Conservation (phyloP, 30 jellyfish, hydroid and myxozoan species). For the Aurelia aurita region DNA sequence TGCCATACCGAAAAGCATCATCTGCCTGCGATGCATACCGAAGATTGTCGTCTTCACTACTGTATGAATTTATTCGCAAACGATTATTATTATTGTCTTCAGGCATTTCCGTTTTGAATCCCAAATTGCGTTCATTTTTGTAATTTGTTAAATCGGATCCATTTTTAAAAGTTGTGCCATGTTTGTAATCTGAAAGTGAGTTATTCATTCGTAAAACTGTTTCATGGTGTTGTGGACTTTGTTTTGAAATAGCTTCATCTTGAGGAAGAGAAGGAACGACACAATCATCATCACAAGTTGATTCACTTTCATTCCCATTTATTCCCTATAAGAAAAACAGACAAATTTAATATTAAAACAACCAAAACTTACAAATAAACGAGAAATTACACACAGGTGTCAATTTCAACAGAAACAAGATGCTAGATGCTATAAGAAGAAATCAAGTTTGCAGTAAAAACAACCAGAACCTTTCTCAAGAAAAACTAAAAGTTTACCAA, state of each 20-base stretch:
- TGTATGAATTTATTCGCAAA: slow-evolving; percentile 37
- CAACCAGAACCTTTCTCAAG: no score
- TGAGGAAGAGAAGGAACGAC: slow-evolving; percentile 75
- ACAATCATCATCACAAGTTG: slow-evolving; percentile 72
- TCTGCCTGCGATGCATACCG: slow-evolving; percentile 77
- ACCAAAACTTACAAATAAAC: neutral
- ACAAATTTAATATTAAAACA: neutral
- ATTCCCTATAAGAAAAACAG: slow-evolving; percentile 23
- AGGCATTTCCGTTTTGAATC: slow-evolving; percentile 81
- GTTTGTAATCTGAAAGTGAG: slow-evolving; percentile 53
- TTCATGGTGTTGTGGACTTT: slow-evolving; percentile 75
- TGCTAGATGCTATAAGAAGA: no score
- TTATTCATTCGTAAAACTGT: slow-evolving; percentile 63
- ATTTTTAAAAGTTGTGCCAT: slow-evolving; percentile 33
- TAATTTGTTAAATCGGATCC: slow-evolving; percentile 27
- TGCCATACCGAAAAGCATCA: slow-evolving; percentile 44
- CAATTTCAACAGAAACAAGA: no score
- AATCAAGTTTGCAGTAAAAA: no score
- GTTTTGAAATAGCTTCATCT: slow-evolving; percentile 55
- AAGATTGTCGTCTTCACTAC: slow-evolving; percentile 38
- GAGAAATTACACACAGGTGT: no score
- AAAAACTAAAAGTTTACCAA: no score
- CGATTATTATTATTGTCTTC: slow-evolving; percentile 58
- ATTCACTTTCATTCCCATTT: slow-evolving; percentile 74
- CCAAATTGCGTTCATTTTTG: slow-evolving; percentile 53